phyloP scores from a whole-genome alignment of 2,797 vertebrate genomes.

The Oryzias sinensis region DNA sequence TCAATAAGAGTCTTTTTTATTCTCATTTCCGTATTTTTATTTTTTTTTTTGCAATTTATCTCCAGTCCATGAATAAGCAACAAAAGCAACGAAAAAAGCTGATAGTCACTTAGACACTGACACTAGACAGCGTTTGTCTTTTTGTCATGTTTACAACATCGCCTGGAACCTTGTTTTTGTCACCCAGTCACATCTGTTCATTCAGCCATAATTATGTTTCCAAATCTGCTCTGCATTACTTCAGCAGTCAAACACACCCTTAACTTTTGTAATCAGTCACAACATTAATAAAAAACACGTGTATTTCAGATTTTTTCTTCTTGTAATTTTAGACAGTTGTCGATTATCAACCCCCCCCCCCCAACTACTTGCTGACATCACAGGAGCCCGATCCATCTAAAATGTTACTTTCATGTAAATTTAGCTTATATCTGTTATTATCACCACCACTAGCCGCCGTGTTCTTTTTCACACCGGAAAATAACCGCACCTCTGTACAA shows the following conservation, averaged over 20 bases:
- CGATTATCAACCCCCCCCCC: too few species aligned
- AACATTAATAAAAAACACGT: too few species aligned
- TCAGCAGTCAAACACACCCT: background rate
- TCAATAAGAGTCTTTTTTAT: too few species aligned
- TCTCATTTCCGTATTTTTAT: too few species aligned
- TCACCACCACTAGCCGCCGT: background rate
- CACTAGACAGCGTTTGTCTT: background rate
- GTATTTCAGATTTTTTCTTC: too few species aligned
- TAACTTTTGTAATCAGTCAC: too few species aligned
- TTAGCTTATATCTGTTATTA: background rate
- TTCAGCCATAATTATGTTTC: background rate
- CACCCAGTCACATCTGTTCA: background rate
- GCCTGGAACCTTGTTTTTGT: background rate
- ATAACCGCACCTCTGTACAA: background rate
- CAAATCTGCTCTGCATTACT: background rate
- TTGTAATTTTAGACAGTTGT: too few species aligned
- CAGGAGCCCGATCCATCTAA: background rate
- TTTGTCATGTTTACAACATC: background rate
- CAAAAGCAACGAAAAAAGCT: background rate
- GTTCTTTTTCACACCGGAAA: conserved; percentile 3
- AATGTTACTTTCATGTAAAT: background rate
- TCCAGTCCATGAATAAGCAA: background rate
- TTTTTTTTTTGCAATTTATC: too few species aligned
- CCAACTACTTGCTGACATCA: background rate
- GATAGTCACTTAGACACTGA: background rate